These are phyloP conservation scores for Agonopterix alstromeriana DNA, from an alignment of 2,888 invertebrate species.

Conservation along the genomic window DNA sequence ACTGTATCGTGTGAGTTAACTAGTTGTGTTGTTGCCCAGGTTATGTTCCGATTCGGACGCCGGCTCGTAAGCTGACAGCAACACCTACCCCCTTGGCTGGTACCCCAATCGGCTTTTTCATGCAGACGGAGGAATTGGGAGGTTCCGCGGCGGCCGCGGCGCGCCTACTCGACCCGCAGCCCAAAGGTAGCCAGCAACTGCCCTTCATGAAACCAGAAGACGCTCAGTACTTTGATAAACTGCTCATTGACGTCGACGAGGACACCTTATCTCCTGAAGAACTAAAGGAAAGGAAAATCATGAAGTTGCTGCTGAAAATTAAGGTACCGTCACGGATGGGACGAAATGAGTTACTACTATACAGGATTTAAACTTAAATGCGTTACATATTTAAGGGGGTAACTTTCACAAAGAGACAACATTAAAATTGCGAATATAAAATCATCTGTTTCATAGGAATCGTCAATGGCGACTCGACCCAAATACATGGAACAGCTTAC, in stretches of 20 bases:
- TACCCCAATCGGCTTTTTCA: constrained; percentile 95
- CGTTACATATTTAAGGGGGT: neutral
- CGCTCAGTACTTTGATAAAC: constrained; percentile 99
- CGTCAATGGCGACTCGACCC: no score
- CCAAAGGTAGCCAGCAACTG: constrained; percentile 92
- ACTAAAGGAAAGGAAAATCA: constrained; percentile 98
- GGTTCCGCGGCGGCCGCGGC: constrained; percentile 90
- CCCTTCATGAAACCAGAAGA: constrained; percentile 99
- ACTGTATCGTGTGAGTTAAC: constrained; percentile 22
- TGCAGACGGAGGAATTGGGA: constrained; percentile 92
- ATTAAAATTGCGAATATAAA: no score
- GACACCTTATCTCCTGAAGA: constrained; percentile 96
- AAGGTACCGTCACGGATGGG: constrained; percentile 69
- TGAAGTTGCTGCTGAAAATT: constrained; percentile 98
- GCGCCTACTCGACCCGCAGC: constrained; percentile 93
- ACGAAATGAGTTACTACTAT: no score
- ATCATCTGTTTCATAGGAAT: no score
- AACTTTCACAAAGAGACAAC: no score
- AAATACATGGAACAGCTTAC: no score
- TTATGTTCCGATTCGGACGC: constrained; percentile 97
- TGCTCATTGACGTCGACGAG: constrained; percentile 98
- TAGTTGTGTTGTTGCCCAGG: constrained; percentile 70
- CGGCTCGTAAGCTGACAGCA: constrained; percentile 97
- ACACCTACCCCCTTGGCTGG: constrained; percentile 98
- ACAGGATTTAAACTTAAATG: no score